Evolutionary conservation across 2,113 vertebrate species (phyloP).

Genomic region (Gymnorhina tibicen): DNA sequence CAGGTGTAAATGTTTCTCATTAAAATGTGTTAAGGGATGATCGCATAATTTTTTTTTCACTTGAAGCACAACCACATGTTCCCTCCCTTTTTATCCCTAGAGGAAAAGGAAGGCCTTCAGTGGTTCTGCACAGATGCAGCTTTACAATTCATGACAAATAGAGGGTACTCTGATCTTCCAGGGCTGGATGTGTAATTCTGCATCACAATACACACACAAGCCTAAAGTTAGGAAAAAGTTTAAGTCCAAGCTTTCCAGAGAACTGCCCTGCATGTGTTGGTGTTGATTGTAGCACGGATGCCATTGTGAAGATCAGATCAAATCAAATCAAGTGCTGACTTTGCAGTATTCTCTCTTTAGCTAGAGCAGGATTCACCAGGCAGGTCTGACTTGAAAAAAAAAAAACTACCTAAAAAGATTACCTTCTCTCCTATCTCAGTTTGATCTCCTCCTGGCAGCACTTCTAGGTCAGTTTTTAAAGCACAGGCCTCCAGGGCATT

Average conservation of each 20-base stretch:
- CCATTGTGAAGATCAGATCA: background rate
- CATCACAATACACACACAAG: background rate
- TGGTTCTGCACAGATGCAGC: background rate
- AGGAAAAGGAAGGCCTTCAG: background rate
- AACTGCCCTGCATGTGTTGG: background rate
- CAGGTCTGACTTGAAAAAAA: background rate
- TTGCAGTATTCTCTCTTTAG: background rate
- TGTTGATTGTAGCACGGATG: background rate
- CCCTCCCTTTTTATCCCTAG: background rate
- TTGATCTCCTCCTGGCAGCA: conserved; percentile 90
- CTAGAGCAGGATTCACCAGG: background rate
- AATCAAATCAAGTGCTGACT: background rate
- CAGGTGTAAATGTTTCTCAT: background rate
- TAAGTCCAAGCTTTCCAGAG: background rate
- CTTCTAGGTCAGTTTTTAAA: conserved; percentile 86
- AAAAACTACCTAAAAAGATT: background rate
- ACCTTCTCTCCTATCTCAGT: conserved; percentile 99
- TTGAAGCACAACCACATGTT: background rate
- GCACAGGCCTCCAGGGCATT: conserved; percentile 86
- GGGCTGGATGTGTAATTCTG: background rate
- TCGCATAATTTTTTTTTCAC: background rate
- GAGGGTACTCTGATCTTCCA: background rate
- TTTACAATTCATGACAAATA: background rate
- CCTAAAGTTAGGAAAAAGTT: background rate
- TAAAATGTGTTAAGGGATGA: background rate